Conservation (phyloP, 2,113 vertebrate species). For the Columba janthina region DNA sequence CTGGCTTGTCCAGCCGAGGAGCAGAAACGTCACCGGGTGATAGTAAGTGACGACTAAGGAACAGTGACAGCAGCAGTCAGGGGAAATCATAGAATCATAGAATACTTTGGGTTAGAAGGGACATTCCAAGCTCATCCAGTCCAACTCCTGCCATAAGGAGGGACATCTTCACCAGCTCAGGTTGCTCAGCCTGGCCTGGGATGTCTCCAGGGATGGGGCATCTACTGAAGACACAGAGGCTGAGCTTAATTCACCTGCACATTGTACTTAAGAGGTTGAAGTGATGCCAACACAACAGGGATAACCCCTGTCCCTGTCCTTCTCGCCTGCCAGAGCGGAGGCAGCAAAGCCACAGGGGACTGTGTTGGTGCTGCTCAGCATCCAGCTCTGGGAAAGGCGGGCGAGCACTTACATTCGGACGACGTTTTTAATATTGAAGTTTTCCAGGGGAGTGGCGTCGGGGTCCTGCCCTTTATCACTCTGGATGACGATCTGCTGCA, state of each 20-base stretch:
- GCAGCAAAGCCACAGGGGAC: not conserved
- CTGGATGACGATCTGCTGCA: conserved; percentile 98
- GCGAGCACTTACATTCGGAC: conserved; percentile 90
- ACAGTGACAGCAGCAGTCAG: not conserved
- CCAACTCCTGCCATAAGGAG: no score
- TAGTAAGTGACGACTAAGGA: not conserved
- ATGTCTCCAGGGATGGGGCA: no score
- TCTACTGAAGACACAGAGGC: not conserved
- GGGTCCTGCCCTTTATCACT: conserved; percentile 98
- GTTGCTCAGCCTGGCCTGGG: no score
- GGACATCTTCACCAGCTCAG: no score
- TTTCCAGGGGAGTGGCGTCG: conserved; percentile 93
- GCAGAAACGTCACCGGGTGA: not conserved
- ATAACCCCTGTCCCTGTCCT: not conserved
- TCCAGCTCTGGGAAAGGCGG: not conserved
- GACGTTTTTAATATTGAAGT: conserved; percentile 98
- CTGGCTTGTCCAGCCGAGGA: fast-evolving
- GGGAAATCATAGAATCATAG: not conserved
- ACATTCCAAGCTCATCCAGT: no score
- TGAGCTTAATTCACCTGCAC: not conserved
- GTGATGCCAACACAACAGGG: not conserved
- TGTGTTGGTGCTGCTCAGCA: not conserved
- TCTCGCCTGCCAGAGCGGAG: fast-evolving
- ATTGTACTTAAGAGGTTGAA: not conserved
- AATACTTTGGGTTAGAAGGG: no score